These are phyloP conservation scores for Toxostoma redivivum DNA, from an alignment of 2,113 vertebrate genomes.

Conservation along the genomic window DNA sequence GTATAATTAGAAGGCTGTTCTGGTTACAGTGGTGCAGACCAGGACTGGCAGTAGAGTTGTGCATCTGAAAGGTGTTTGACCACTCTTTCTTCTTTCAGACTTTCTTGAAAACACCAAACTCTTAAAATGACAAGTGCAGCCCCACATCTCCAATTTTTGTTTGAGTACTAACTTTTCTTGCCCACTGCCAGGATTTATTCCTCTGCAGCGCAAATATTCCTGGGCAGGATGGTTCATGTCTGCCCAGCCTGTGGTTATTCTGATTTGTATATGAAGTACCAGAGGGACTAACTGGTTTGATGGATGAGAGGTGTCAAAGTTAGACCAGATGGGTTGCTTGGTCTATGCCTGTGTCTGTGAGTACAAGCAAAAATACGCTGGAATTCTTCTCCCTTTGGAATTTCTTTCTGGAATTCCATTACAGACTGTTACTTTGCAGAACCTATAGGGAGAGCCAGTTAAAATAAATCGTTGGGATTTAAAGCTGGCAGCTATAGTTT, in stretches of 20 bases:
- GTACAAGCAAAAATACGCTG: background rate
- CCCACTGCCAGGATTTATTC: background rate
- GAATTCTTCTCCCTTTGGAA: background rate
- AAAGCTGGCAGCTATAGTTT: background rate
- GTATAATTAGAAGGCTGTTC: background rate
- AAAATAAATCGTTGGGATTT: constrained; percentile 10
- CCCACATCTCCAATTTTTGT: background rate
- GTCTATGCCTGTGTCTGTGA: background rate
- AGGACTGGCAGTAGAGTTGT: background rate
- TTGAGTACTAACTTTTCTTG: background rate
- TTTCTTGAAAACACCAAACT: background rate
- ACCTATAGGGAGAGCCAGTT: background rate
- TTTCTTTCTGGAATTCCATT: constrained; percentile 5
- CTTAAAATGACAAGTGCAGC: background rate
- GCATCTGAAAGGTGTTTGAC: background rate
- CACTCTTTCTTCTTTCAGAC: background rate
- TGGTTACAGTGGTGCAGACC: background rate
- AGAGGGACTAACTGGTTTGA: background rate
- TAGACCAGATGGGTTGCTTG: background rate
- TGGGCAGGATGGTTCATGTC: constrained; percentile 15
- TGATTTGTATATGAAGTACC: background rate
- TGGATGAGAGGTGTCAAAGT: constrained; percentile 1
- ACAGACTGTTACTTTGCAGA: background rate
- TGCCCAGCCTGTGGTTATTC: constrained; percentile 23
- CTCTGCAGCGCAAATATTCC: background rate